A percentile compares a stretch with the other conserved stretches of the same genome.
Evolutionary conservation across 1,140 invertebrate genomes (phyloP).

Genomic region (Zaprionus inermis): DNA sequence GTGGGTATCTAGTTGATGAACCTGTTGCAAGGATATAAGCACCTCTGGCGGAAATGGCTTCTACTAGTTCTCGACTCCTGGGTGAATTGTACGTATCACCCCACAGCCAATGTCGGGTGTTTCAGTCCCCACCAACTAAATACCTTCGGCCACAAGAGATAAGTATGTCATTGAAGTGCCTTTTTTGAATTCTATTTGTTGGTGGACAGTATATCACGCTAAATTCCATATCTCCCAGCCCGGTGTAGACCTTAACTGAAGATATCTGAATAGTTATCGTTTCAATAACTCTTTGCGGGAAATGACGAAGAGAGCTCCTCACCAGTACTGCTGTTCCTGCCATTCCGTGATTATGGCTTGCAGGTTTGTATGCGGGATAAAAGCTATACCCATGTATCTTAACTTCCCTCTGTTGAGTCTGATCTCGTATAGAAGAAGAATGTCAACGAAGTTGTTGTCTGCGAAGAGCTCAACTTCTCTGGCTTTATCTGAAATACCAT

Average conservation of each 20-base stretch:
- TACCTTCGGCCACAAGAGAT: conserved; percentile 31
- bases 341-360: neutral
- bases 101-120: conserved; percentile 37
- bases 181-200: conserved; percentile 32
- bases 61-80: neutral
- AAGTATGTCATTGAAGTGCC: conserved; percentile 23
- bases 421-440: conserved; percentile 33
- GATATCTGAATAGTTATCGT: conserved; percentile 27
- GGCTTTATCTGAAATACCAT: conserved; percentile 33
- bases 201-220: conserved; percentile 32
- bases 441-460: conserved; percentile 29
- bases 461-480: conserved; percentile 24
- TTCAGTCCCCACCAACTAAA: conserved; percentile 35
- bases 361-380: conserved; percentile 26
- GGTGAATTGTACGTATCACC: conserved; percentile 27
- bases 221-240: conserved; percentile 16
- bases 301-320: conserved; percentile 29
- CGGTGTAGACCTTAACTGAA: conserved; percentile 18
- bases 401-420: conserved; percentile 23
- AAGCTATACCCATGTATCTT: conserved; percentile 33
- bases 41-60: neutral
- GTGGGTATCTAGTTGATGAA: conserved; percentile 18
- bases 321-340: conserved; percentile 31
- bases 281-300: conserved; percentile 32
- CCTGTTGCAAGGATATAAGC: conserved; percentile 30